phyloP scores from a whole-genome alignment of 2,113 vertebrate genomes.

The Ranitomeya variabilis region DNA sequence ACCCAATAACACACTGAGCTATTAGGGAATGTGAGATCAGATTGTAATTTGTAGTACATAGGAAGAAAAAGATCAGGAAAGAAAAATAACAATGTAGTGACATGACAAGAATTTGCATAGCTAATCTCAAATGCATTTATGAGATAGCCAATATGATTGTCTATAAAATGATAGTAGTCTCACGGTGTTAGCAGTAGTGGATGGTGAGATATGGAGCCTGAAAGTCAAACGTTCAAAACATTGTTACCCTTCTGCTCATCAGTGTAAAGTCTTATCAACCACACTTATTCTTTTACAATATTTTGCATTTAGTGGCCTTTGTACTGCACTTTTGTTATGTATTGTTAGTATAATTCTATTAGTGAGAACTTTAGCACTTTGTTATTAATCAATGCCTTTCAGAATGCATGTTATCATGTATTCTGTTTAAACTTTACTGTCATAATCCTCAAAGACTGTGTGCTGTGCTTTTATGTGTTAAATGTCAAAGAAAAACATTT shows the following conservation, averaged over 20 bases:
- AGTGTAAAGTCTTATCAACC: too few relatives aligned
- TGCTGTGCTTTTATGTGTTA: conserved; percentile 6
- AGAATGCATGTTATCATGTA: neutral
- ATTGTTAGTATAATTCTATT: neutral
- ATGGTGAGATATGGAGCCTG: neutral
- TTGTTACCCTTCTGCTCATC: too few relatives aligned
- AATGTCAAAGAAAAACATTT: conserved; percentile 35
- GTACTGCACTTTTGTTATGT: neutral
- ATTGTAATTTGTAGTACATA: too few relatives aligned
- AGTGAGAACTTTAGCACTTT: neutral
- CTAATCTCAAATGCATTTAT: too few relatives aligned
- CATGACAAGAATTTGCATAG: too few relatives aligned
- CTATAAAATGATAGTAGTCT: too few relatives aligned
- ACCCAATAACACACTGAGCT: too few relatives aligned
- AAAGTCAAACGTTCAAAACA: neutral
- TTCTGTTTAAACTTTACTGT: neutral
- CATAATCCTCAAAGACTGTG: neutral
- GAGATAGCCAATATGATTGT: too few relatives aligned
- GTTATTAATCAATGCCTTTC: neutral
- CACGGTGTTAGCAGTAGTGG: too few relatives aligned
- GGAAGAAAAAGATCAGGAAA: too few relatives aligned
- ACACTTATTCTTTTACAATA: neutral
- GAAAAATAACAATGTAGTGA: too few relatives aligned
- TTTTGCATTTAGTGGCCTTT: neutral
- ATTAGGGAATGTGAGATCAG: too few relatives aligned